These are phyloP conservation scores for Drymodes brunneopygia DNA, from an alignment of 2,113 vertebrate genomes.

Conservation along the genomic window DNA sequence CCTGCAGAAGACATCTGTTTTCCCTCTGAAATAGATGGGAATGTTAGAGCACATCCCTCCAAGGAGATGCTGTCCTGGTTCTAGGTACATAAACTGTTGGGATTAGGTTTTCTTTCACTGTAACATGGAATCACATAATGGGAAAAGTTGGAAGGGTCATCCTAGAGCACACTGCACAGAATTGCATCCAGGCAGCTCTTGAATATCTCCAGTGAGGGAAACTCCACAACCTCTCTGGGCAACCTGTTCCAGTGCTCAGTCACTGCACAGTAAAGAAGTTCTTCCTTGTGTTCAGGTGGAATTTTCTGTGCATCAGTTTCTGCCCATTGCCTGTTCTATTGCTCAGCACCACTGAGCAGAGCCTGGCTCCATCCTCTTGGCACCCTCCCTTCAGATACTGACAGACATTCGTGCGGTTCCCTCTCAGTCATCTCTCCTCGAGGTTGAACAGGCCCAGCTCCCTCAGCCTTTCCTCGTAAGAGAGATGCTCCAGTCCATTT, in stretches of 20 bases:
- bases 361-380: neutral
- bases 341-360: neutral
- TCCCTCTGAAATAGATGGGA: neutral
- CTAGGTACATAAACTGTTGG: neutral
- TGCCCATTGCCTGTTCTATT: neutral
- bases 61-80: neutral
- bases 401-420: fast-evolving
- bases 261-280: too few relatives aligned
- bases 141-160: neutral
- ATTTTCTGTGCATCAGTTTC: neutral
- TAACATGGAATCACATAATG: neutral
- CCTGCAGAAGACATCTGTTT: neutral
- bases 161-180: neutral
- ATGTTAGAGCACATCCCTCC: neutral
- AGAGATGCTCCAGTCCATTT: neutral
- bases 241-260: fast-evolving
- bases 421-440: neutral
- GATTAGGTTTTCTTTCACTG: neutral
- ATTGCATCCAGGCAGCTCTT: neutral
- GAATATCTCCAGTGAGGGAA: neutral
- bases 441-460: neutral
- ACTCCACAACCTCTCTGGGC: neutral
- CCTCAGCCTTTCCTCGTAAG: fast-evolving
- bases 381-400: neutral
- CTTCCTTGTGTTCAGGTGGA: neutral